A percentile compares a stretch with the other conserved stretches of the same genome.
These are phyloP conservation scores for Phymorhynchus buccinoides DNA, from an alignment of 1,140 invertebrate genomes.

Conservation along the genomic window DNA sequence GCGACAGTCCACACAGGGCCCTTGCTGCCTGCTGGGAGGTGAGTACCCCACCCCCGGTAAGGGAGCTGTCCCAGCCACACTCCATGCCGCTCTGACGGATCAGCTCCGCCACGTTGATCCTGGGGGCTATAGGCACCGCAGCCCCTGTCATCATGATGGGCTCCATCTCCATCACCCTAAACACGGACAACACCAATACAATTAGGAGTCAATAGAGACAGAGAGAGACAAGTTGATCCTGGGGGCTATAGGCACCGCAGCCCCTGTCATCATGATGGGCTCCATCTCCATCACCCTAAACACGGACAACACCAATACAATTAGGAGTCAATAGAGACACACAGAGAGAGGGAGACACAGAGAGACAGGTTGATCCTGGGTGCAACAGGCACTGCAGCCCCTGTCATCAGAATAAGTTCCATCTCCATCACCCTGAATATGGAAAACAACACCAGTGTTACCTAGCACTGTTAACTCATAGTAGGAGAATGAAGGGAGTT, in stretches of 20 bases:
- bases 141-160: conserved; percentile 46
- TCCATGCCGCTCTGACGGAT: conserved; percentile 78
- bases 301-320: too few relatives aligned
- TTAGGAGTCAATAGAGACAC: too few relatives aligned
- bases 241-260: conserved; percentile 68
- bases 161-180: conserved; percentile 15
- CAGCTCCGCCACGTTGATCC: conserved; percentile 78
- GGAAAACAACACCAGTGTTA: too few relatives aligned
- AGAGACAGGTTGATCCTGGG: conserved; percentile 58
- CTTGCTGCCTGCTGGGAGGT: conserved; percentile 86
- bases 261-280: conserved; percentile 39
- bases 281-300: conserved; percentile 23
- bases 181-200: neutral
- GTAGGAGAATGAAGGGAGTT: too few relatives aligned
- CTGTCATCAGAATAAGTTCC: conserved; percentile 32
- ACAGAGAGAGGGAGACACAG: too few relatives aligned
- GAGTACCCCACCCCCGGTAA: conserved; percentile 79
- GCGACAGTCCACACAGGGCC: conserved; percentile 88
- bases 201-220: too few relatives aligned
- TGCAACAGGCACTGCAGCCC: conserved; percentile 66
- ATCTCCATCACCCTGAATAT: conserved; percentile 22
- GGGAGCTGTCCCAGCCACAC: conserved; percentile 69
- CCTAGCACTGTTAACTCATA: too few relatives aligned
- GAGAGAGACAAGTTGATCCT: too few relatives aligned
- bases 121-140: conserved; percentile 67